Evolutionary conservation across 2,113 vertebrate species (phyloP).

Genomic region (Poicephalus meyeri): DNA sequence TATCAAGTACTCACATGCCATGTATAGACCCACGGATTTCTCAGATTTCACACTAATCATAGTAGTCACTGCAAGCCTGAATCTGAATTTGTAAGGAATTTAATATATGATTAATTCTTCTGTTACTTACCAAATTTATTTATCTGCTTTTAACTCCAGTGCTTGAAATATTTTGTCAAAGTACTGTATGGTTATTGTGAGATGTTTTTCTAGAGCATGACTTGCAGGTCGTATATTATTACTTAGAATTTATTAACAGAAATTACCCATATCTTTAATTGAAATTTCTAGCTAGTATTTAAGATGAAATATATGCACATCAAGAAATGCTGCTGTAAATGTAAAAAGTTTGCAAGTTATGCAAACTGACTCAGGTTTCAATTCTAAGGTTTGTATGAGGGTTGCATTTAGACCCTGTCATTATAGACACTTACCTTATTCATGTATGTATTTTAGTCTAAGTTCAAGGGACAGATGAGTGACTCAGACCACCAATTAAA

Average conservation of each 20-base stretch:
- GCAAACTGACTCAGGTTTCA: not conserved
- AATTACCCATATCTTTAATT: not conserved
- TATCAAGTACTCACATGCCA: not conserved
- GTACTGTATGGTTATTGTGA: not conserved
- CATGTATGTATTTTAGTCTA: not conserved
- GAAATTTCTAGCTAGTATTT: not conserved
- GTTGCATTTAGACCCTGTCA: not conserved
- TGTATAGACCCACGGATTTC: not conserved
- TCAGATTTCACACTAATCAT: not conserved
- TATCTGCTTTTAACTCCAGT: not conserved
- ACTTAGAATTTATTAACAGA: not conserved
- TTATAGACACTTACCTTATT: not conserved
- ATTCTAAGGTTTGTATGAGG: not conserved
- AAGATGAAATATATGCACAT: not conserved
- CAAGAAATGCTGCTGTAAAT: not conserved
- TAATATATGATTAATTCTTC: not conserved
- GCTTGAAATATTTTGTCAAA: not conserved
- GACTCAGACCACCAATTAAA: not conserved
- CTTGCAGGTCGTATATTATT: not conserved
- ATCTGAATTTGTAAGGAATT: not conserved
- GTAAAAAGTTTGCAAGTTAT: not conserved
- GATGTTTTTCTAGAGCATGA: not conserved
- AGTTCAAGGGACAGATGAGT: not conserved
- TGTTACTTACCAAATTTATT: not conserved
- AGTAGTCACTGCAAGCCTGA: not conserved